Evolutionary conservation across 2,113 vertebrate genomes (phyloP).

Genomic region (Lepidothrix coronata): DNA sequence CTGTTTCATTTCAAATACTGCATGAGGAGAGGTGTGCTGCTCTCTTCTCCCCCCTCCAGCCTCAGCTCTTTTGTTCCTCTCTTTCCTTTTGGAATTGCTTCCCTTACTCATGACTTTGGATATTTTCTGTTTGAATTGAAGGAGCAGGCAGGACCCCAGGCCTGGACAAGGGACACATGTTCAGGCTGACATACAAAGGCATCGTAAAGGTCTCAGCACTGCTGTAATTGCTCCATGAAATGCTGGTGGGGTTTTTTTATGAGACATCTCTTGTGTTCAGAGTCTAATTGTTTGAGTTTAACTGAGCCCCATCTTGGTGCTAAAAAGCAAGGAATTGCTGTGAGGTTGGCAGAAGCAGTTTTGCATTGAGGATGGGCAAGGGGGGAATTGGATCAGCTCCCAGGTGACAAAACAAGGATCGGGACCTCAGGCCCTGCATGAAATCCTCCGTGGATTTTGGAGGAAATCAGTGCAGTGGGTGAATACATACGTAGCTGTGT

Average conservation of each 20-base stretch:
- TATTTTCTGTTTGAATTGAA: background rate
- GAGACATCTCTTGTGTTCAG: background rate
- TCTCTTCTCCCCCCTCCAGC: background rate
- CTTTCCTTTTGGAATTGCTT: background rate
- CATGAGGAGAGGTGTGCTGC: background rate
- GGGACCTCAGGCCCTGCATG: background rate
- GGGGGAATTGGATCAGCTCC: background rate
- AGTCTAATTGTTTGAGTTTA: background rate
- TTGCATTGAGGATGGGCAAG: background rate
- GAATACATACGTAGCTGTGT: rapidly evolving
- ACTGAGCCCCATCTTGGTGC: background rate
- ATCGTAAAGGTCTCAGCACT: background rate
- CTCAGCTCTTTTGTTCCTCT: background rate
- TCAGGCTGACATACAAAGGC: background rate
- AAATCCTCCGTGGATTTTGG: background rate
- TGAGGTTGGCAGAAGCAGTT: background rate
- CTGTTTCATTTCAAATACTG: constrained; percentile 12
- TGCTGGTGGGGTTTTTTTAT: background rate
- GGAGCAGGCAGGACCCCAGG: background rate
- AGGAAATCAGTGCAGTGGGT: background rate
- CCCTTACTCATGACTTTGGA: background rate
- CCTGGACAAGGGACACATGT: background rate
- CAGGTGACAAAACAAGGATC: background rate
- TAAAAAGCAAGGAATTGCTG: background rate
- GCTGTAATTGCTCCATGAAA: background rate